These are phyloP conservation scores for Gobius niger DNA, from an alignment of 2,113 vertebrate species.

Conservation along the genomic window DNA sequence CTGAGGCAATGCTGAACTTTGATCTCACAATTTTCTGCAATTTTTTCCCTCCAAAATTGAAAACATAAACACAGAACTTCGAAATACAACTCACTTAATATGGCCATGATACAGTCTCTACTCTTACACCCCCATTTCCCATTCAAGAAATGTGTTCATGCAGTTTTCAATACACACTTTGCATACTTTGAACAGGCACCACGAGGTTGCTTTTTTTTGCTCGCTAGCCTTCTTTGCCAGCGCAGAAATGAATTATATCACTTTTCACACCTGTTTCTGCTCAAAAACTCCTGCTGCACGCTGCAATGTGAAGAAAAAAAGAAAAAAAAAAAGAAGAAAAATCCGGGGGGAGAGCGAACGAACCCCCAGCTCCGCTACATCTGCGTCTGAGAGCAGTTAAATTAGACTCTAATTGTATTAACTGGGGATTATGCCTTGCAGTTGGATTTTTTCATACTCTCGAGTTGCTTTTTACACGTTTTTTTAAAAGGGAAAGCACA, in stretches of 20 bases:
- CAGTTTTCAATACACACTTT: conserved; percentile 10
- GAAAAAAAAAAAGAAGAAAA: conserved; percentile 38
- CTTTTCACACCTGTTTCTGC: conserved; percentile 95
- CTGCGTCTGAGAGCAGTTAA: conserved; percentile 90
- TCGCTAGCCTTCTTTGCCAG: conserved; percentile 73
- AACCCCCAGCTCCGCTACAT: conserved; percentile 88
- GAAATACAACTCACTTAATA: background rate
- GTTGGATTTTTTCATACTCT: conserved; percentile 67
- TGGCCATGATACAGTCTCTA: background rate
- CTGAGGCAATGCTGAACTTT: conserved; percentile 82
- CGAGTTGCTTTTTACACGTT: conserved; percentile 82
- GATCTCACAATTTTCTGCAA: conserved; percentile 71
- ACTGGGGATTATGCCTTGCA: conserved; percentile 92
- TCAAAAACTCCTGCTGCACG: conserved; percentile 81
- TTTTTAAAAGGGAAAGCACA: conserved; percentile 64
- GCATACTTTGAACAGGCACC: conserved; percentile 26
- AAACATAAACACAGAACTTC: conserved; percentile 9
- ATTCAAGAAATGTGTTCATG: background rate
- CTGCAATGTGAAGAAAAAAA: conserved; percentile 71
- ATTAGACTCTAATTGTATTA: conserved; percentile 98
- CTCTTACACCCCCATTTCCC: background rate
- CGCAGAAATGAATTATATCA: conserved; percentile 86
- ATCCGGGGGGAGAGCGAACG: conserved; percentile 58
- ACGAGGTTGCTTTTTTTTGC: conserved; percentile 18
- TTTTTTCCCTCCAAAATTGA: conserved; percentile 1